Percentiles rank a stretch among this genome's conserved stretches.
Conservation (phyloP, 2,888 invertebrate species). For the Catocala nupta region DNA sequence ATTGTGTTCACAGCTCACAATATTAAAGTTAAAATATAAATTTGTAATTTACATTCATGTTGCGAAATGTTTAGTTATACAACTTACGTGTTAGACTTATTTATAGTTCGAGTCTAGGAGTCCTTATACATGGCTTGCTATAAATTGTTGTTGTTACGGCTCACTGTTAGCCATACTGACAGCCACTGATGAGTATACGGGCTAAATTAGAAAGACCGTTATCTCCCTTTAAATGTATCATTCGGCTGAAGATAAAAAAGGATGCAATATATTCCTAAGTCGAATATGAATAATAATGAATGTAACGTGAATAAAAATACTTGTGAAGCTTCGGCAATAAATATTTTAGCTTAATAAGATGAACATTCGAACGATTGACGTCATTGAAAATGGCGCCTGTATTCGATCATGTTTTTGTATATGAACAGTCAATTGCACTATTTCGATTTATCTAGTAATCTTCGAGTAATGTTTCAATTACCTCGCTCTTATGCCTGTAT, state of each 20-base stretch:
- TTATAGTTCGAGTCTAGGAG: too few species aligned
- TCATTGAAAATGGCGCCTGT: background rate
- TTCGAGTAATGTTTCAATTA: too few species aligned
- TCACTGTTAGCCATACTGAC: too few species aligned
- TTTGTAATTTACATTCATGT: slow-evolving; percentile 12
- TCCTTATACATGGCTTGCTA: too few species aligned
- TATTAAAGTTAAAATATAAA: slow-evolving; percentile 17
- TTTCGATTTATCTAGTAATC: background rate
- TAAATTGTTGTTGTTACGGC: too few species aligned
- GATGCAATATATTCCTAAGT: too few species aligned
- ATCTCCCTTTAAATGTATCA: too few species aligned
- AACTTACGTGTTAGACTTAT: background rate
- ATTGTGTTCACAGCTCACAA: slow-evolving; percentile 19
- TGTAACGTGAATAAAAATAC: background rate
- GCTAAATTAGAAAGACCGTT: too few species aligned
- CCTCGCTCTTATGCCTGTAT: background rate
- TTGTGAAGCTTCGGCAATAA: background rate
- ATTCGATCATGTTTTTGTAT: background rate
- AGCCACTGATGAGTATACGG: too few species aligned
- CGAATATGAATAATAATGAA: too few species aligned
- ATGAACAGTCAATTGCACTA: background rate
- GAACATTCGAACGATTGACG: slow-evolving; percentile 6
- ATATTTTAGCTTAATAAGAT: background rate
- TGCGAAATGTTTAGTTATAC: background rate
- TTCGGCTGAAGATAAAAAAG: too few species aligned